phyloP scores from a whole-genome alignment of 2,113 vertebrate species.

The Podarcis raffonei region DNA sequence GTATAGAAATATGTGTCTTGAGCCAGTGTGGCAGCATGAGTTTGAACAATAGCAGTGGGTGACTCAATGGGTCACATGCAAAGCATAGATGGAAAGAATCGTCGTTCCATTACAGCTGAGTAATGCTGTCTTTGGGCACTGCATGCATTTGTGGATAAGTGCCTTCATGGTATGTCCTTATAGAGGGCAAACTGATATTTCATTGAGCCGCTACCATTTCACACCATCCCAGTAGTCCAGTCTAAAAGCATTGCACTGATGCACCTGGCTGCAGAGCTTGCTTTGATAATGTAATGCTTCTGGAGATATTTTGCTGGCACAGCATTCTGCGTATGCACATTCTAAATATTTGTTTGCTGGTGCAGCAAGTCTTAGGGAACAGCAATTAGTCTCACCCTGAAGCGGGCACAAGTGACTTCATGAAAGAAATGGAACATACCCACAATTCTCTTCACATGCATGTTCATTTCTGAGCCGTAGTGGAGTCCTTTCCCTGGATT shows the following conservation, averaged over 20 bases:
- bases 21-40: background rate
- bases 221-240: background rate
- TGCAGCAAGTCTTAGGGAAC: constrained; percentile 19
- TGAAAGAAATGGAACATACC: background rate
- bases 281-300: constrained; percentile 2
- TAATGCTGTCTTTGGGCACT: background rate
- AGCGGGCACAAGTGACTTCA: background rate
- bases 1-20: too few species aligned
- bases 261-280: background rate
- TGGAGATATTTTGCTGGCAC: constrained; percentile 2
- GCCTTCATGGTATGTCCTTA: background rate
- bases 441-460: background rate
- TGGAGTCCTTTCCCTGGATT: background rate
- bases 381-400: constrained; percentile 13
- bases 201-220: background rate
- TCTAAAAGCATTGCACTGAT: background rate
- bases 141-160: background rate
- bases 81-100: background rate
- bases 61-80: background rate
- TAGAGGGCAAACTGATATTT: background rate
- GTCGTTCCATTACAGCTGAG: background rate
- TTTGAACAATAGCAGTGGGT: background rate
- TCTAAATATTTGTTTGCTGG: constrained; percentile 8
- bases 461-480: background rate
- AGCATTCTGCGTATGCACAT: background rate